Evolutionary conservation across 2,113 vertebrate genomes (phyloP).

Genomic region (Nycticorax nycticorax): DNA sequence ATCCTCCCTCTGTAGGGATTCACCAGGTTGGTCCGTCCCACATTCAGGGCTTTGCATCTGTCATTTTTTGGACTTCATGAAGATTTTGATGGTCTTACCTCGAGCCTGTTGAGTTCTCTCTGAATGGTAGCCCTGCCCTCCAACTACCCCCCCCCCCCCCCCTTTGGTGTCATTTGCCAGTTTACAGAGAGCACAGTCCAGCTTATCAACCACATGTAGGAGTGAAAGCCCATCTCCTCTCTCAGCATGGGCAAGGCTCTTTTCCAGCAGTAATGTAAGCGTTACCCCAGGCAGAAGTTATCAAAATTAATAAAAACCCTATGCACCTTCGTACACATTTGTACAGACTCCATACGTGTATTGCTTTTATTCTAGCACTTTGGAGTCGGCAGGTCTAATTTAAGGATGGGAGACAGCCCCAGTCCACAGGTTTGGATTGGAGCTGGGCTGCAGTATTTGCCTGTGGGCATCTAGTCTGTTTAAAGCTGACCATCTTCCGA

Average conservation of each 20-base stretch:
- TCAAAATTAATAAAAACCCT: not conserved
- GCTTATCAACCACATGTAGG: accelerated
- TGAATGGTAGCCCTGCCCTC: not conserved
- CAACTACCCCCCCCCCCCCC: no score
- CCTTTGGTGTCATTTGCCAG: not conserved
- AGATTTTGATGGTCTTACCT: not conserved
- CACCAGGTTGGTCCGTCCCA: not conserved
- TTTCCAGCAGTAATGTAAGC: not conserved
- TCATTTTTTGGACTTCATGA: not conserved
- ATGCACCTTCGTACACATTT: accelerated
- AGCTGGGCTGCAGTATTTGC: not conserved
- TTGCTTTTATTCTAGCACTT: not conserved
- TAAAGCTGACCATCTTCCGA: not conserved
- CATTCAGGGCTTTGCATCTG: not conserved
- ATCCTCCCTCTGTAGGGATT: not conserved
- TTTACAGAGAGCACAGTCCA: not conserved
- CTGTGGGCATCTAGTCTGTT: not conserved
- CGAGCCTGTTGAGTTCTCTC: not conserved
- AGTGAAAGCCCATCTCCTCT: not conserved
- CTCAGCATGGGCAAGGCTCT: not conserved
- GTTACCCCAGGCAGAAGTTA: not conserved
- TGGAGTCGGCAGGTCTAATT: not conserved
- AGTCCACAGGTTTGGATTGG: not conserved
- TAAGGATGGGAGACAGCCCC: not conserved
- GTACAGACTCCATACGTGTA: not conserved